A percentile compares a stretch with the other conserved stretches of the same genome.
phyloP scores from a whole-genome alignment of 2,113 vertebrate genomes.

The Clarias batrachus region DNA sequence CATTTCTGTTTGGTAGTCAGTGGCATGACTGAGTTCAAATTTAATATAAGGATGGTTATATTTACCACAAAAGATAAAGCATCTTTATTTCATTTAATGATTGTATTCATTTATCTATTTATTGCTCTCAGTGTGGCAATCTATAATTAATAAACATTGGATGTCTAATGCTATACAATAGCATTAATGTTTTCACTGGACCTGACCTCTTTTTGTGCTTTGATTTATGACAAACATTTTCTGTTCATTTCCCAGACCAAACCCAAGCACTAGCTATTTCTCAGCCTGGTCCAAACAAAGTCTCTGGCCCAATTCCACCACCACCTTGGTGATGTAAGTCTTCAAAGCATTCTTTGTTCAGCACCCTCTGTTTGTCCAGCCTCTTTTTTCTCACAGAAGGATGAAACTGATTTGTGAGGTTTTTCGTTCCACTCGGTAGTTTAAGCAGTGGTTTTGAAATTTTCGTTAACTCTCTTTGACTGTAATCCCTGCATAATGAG shows the following conservation, averaged over 20 bases:
- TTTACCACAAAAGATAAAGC: not conserved
- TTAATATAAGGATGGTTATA: no score
- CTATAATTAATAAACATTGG: not conserved
- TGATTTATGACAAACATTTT: conserved; percentile 19
- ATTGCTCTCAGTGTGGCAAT: not conserved
- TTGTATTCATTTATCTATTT: not conserved
- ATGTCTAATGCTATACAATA: not conserved
- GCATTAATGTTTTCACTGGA: not conserved
- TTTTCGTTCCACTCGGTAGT: conserved; percentile 57
- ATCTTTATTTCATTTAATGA: not conserved
- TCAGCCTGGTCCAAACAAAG: conserved; percentile 62
- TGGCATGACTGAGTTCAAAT: not conserved
- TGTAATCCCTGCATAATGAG: conserved; percentile 71
- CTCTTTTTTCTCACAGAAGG: conserved; percentile 48
- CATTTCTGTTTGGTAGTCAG: not conserved
- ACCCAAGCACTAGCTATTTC: conserved; percentile 19
- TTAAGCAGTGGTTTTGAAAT: conserved; percentile 55
- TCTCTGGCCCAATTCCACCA: conserved; percentile 60
- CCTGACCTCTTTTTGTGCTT: not conserved
- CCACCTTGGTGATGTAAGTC: conserved; percentile 66
- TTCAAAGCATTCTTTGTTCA: conserved; percentile 79
- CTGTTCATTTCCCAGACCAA: not conserved
- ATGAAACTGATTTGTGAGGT: conserved; percentile 64
- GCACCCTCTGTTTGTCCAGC: conserved; percentile 64
- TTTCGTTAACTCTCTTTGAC: conserved; percentile 59